Conservation (phyloP, 2,797 vertebrate genomes). For the Gymnodraco acuticeps region DNA sequence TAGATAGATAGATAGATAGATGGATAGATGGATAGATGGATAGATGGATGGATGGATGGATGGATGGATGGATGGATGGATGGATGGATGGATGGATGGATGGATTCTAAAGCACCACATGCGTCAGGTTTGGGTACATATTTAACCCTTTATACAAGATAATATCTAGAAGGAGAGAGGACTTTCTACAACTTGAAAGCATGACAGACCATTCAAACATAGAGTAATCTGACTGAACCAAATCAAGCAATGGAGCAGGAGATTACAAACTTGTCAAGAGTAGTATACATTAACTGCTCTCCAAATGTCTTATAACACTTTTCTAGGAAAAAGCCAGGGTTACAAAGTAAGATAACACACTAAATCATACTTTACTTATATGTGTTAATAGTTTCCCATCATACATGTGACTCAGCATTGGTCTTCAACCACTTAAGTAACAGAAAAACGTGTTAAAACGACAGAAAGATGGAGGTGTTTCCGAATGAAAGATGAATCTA, state of each 20-base stretch:
- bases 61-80: too few species aligned
- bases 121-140: background rate
- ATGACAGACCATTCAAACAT: too few species aligned
- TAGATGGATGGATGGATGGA: too few species aligned
- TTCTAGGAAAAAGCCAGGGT: background rate
- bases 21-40: fast-evolving
- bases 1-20: fast-evolving
- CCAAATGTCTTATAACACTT: background rate
- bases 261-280: background rate
- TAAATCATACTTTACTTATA: background rate
- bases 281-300: background rate
- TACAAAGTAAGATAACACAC: background rate
- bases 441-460: background rate
- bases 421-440: background rate
- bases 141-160: too few species aligned
- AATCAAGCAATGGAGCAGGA: background rate
- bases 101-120: too few species aligned
- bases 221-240: too few species aligned
- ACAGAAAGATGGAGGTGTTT: background rate
- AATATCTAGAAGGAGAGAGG: too few species aligned
- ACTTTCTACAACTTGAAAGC: too few species aligned
- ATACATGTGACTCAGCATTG: background rate
- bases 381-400: too few species aligned
- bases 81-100: too few species aligned
- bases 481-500: background rate